Percentiles rank a stretch among this genome's conserved stretches.
Conservation (phyloP, 2,888 invertebrate species). For the Acrobeloides nanus region DNA sequence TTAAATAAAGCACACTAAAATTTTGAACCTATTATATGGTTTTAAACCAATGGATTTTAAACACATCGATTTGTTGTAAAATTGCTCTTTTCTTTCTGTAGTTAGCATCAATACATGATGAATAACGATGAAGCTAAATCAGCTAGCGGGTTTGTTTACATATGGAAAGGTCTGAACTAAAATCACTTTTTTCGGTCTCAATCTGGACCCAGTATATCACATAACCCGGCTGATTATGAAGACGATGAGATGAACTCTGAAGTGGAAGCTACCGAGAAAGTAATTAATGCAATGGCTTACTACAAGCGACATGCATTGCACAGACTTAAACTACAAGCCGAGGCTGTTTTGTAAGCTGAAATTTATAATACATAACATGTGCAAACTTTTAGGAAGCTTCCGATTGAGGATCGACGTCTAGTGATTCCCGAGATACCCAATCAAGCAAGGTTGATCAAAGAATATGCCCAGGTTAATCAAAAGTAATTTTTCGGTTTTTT, state of each 20-base stretch:
- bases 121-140: too few species aligned
- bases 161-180: too few species aligned
- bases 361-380: background rate
- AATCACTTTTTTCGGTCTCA: too few species aligned
- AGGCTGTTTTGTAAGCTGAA: constrained; percentile 15
- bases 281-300: constrained; percentile 39
- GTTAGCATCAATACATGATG: too few species aligned
- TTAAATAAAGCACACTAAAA: too few species aligned
- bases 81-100: too few species aligned
- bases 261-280: constrained; percentile 29
- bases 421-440: constrained; percentile 16
- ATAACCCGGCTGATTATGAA: too few species aligned
- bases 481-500: constrained; percentile 14
- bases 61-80: too few species aligned
- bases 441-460: constrained; percentile 17
- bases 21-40: too few species aligned
- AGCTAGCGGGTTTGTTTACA: too few species aligned
- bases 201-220: too few species aligned
- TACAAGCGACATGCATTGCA: constrained; percentile 28
- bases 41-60: too few species aligned
- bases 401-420: constrained; percentile 23
- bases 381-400: constrained; percentile 27
- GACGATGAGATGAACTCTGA: constrained; percentile 15
- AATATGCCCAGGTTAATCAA: constrained; percentile 26
- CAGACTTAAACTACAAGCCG: constrained; percentile 17